Evolutionary conservation across 1,140 invertebrate genomes (phyloP), one percentile per base, ranked within the genome.

Genomic region (Pogonognathellus flavescens): DNA sequence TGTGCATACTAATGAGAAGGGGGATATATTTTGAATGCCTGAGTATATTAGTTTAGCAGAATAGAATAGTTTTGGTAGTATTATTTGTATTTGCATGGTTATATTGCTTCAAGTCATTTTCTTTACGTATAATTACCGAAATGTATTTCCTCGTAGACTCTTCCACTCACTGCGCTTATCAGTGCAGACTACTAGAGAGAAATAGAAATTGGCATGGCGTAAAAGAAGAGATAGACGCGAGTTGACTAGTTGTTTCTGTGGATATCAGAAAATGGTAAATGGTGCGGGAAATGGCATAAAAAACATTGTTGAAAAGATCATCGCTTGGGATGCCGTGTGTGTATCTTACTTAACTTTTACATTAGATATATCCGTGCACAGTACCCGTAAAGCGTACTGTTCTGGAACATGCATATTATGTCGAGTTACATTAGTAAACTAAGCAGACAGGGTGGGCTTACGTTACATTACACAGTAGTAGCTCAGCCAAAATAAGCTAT

Each of bases 221-320:
- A 31, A 49, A 31, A 76, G 41, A 50, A 31, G 70, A 76, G 41
- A 50, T 76, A 14, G 70, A 76, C 49, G 70, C n/a, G n/a, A 50
- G 70, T 50, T 41, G 70, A 76, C n/a, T 76, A 25, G 70, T 76
- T 31, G 70, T 76, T 76, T 49, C 25, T n/a, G 25, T 49, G n/a
- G 41, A 8, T 76, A 25, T 50, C 49, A 50, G 22, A 16, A 76
- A 76, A 76, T 76, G 41, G 70, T 76, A 76, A 76, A 76, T 76
- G 70, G 70, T 76, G 70, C 70, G 41, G 31, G 70, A 76, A 76
- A 76, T 76, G 70, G n/a, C 70, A 76, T 50, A 50, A 76, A 57
- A 76, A 76, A 49, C 70, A 76, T 49, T 76, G 70, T 76, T 76
- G 62, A 66, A 66, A 66, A 66, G 62, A 14, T 25, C 20, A 66